A percentile compares a stretch with the other conserved stretches of the same genome.
phyloP scores from a whole-genome alignment of 2,797 vertebrate species.

The Ibycter americanus region DNA sequence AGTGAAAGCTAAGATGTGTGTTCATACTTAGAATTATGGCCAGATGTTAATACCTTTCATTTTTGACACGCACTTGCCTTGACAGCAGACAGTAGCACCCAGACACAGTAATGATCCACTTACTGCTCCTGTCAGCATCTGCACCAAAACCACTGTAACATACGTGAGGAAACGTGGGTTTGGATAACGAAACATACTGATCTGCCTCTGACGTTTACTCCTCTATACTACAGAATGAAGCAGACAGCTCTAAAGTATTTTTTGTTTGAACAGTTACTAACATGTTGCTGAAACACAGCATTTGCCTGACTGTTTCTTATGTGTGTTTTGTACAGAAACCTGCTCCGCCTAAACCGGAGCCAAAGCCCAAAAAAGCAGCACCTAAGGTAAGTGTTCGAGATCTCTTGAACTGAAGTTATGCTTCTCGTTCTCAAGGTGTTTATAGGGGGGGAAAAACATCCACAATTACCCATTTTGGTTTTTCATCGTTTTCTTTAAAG shows the following conservation, averaged over 20 bases:
- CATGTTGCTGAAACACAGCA: rapidly evolving
- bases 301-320: not conserved
- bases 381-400: constrained; percentile 78
- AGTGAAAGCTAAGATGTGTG: not conserved
- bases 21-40: not conserved
- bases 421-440: not conserved
- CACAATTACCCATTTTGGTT: not conserved
- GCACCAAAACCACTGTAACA: not conserved
- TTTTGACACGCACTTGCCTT: not conserved
- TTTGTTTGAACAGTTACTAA: not conserved
- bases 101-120: not conserved
- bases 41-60: not conserved
- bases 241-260: not conserved
- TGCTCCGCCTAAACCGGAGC: constrained; percentile 81
- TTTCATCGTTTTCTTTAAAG: not conserved
- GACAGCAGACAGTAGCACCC: not conserved
- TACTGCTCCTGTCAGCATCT: not conserved
- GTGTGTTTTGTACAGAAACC: constrained; percentile 78
- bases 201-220: not conserved
- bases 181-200: not conserved
- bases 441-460: rapidly evolving
- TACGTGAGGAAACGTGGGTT: not conserved
- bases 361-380: constrained; percentile 89
- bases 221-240: not conserved
- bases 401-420: not conserved